Conservation (phyloP, 2,888 invertebrate species). For the Dynastes maya region DNA sequence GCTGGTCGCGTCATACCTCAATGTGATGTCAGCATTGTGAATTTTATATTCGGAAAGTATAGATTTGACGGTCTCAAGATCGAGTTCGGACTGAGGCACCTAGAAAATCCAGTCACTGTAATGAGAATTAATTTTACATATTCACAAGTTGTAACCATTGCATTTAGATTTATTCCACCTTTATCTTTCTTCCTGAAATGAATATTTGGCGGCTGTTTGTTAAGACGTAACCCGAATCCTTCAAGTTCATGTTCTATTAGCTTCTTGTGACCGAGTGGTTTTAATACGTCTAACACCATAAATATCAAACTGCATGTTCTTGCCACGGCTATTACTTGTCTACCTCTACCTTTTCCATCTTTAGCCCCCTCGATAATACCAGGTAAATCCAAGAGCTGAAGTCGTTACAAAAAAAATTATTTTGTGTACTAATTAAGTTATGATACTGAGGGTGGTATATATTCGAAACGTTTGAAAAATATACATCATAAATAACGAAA, state of each 20-base stretch:
- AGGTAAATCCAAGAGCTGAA: conserved; percentile 94
- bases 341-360: conserved; percentile 98
- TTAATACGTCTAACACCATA: conserved; percentile 97
- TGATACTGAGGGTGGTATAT: too few relatives aligned
- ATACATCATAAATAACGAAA: not conserved
- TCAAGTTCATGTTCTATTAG: conserved; percentile 98
- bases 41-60: conserved; percentile 98
- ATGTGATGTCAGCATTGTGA: conserved; percentile 97
- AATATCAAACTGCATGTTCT: conserved; percentile 98
- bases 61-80: conserved; percentile 94
- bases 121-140: conserved; percentile 42
- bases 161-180: conserved; percentile 97
- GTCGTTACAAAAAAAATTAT: conserved; percentile 9
- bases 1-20: conserved; percentile 94
- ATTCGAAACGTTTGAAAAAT: too few relatives aligned
- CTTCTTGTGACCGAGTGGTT: conserved; percentile 96
- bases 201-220: conserved; percentile 98
- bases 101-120: conserved; percentile 64
- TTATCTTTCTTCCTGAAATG: conserved; percentile 97
- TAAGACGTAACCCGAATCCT: conserved; percentile 96
- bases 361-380: conserved; percentile 99
- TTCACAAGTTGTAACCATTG: conserved; percentile 75
- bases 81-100: conserved; percentile 93
- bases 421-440: too few relatives aligned
- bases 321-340: conserved; percentile 99